Evolutionary conservation across 2,888 invertebrate species (phyloP), one percentile per base, ranked within the genome.

Genomic region (Xanthorhoe designata): DNA sequence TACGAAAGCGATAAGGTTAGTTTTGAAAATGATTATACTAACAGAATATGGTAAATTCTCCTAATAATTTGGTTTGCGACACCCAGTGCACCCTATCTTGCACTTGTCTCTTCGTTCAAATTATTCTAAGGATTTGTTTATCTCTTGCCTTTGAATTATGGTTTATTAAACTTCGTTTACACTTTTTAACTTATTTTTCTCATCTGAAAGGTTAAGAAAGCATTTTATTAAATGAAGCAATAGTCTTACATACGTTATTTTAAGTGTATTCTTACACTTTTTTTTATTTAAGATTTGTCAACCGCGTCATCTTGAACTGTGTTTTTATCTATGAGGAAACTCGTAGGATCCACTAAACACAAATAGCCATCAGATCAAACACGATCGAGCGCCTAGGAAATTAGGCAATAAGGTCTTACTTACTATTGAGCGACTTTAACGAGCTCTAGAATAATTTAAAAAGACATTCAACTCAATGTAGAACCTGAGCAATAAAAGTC

Each of bases 11-110:
- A 3, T 61, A 70, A 57, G 15, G 17, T 15, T 5, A 5, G 3
- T n/a, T n/a, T n/a, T 61, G 52, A 42, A 24, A 32, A 42, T 56
- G 8, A 2, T 1, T 58, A 35, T 64, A 47, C 51, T 10, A 15
- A 0, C 9, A 71, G 67, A 49, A 56, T 53, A 66, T 64, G 62
- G 59, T 61, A 71, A 73, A 72, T 72, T 74, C 63, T 38, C 66
- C 72, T 69, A 71, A 75, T 78, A 81, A 81, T 78, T 81, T 75
- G 75, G 78, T 78, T 81, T 78, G 74, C 69, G 74, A 72, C 72
- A 72, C 77, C 71, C 72, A 74, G 70, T 69, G 72, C 72, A 71
- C 68, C 75, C 66, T 71, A 73, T 75, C 75, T 78, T 71, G 75
- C 75, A 71, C 75, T 76, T 74, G 74, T 71, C 69, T 68, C 55